Evolutionary conservation across 2,888 invertebrate species (phyloP), one percentile per base, ranked within the genome.

Genomic region (Schizotus pectinicornis): DNA sequence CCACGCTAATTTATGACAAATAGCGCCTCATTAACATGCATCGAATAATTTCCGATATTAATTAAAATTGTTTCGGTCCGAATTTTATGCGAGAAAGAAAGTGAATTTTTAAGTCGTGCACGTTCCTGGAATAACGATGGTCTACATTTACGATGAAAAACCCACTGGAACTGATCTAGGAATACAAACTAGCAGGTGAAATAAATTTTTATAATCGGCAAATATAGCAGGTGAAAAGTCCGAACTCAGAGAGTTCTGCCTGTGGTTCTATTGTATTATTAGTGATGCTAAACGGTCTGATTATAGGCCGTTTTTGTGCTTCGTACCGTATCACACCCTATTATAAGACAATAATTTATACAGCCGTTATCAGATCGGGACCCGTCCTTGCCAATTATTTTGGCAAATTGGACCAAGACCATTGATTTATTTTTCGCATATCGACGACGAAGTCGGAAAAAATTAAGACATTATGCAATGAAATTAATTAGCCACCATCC

Each of bases 121-220:
- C 6, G 14, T 45, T 31, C 35, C n/a, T 7, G 14, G 34, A 48
- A n/a, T 38, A 37, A 30, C 5, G 6, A 30, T 3, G 37, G 36
- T 35, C 37, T 11, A 13, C 11, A 41, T 51, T 36, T 43, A 37
- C 46, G 45, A 46, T 36, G 45, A 59, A 59, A 49, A 38, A 12
- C 33, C 33, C 12, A 46, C 13, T 46, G 49, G 50, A 59, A 48
- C 32, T 43, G 59, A 56, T 60, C 64, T 64, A 64, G 64, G 63
- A 64, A 64, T 67, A 67, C 64, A 67, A 67, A 67, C 62, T 48
- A 67, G 64, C 63, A 67, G 63, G 64, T 63, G 64, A 62, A 60
- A 56, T 59, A 56, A 55, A 51, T 57, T 55, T 39, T 63, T 61
- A 63, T 57, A 59, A 63, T 59, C 62, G 59, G 62, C 62, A 56